These are phyloP conservation scores for Heliopora coerulea DNA, from an alignment of 92 coral and sea anemone genomes.

Conservation along the genomic window DNA sequence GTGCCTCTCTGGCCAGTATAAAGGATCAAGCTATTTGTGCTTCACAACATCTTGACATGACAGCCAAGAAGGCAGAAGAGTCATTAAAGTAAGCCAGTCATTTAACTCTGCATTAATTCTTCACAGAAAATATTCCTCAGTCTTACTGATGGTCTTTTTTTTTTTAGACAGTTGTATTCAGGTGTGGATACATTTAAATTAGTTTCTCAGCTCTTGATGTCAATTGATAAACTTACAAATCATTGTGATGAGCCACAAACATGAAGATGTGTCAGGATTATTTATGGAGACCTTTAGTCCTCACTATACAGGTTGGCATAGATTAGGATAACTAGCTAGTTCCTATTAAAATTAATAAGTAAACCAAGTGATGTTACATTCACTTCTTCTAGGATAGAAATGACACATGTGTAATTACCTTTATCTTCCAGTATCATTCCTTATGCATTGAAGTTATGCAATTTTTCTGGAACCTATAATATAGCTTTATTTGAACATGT, in stretches of 20 bases:
- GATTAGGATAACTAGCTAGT: no score
- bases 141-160: background rate
- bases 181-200: constrained; percentile 85
- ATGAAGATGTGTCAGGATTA: no score
- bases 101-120: background rate
- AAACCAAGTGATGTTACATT: no score
- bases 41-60: constrained; percentile 77
- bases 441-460: no score
- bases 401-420: no score
- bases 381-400: no score
- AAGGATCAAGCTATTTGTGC: constrained; percentile 83
- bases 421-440: no score
- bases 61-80: constrained; percentile 88
- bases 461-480: no score
- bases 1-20: constrained; percentile 67
- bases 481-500: no score
- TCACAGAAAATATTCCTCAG: background rate
- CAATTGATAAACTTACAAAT: constrained; percentile 92
- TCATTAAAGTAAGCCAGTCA: constrained; percentile 64
- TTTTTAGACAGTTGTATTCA: constrained; percentile 69
- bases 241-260: constrained; percentile 26
- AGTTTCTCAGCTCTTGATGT: constrained; percentile 78
- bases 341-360: no score
- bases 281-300: no score
- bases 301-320: no score